Base-by-base conservation (phyloP, 2,888 invertebrate genomes). In the Phortica magna region DNA sequence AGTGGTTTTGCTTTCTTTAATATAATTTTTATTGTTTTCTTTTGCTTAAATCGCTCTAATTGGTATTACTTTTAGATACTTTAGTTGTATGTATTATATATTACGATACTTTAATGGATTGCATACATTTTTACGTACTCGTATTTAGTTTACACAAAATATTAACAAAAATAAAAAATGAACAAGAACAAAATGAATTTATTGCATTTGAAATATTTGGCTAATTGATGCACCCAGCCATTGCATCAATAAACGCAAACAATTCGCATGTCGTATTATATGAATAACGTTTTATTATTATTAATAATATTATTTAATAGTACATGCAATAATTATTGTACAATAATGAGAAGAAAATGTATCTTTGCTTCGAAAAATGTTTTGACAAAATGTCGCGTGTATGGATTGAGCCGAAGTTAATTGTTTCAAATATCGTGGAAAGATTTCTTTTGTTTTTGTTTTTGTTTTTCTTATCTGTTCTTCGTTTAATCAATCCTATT, bases 151-250 rank as follows among this genome's bases (percentile, higher is more conserved):
- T 31, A 31, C 31, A 31, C 31, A 31, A 31, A 31, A 31, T 31
- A 31, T 31, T 31, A 31, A 31, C 31, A 31, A 31, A 31, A 31
- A 31, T 31, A 31, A 31, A 31, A 31, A 31, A 31, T 31, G 31
- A 31, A 31, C 31, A 41, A 65, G 41, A 5, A 22, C 7, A 43
- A 14, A 61, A 19, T 22, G 7, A 61, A 61, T 17, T 19, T 6
- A 17, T 10, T 61, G 42, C 3, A 7, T 41, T 67, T 10, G 4
- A 2, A 7, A 48, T 65, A 39, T 39, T 65, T 65, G 65, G 39
- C 39, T 74, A 77, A 77, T 74, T 75, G 76, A 61, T 77, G 74
- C 74, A 79, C 76, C 80, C 80, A 80, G 80, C 80, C 80, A 43
- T 55, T 79, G 74, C 74, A 80, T 55, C 80, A 79, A 61, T 12